phyloP scores from a whole-genome alignment of 2,113 vertebrate species.

The Tachysurus vachellii region DNA sequence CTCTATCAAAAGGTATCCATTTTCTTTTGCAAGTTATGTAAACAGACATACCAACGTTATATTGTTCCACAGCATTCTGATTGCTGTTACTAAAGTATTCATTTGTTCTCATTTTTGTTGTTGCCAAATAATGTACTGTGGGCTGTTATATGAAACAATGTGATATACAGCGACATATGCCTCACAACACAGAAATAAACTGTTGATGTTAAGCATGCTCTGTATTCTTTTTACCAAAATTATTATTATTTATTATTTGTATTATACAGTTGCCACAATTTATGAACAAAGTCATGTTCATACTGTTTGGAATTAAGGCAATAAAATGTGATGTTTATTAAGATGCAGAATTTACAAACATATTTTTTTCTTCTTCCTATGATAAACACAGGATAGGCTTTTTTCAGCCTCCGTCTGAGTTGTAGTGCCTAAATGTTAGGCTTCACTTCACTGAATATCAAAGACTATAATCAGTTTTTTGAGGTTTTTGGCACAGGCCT shows the following conservation, averaged over 20 bases:
- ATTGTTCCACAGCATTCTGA: neutral
- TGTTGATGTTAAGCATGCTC: neutral
- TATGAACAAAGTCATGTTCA: no score
- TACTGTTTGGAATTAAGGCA: neutral
- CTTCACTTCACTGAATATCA: neutral
- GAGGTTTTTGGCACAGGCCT: constrained; percentile 5
- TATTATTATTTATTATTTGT: neutral
- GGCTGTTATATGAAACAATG: neutral
- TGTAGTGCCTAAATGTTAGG: neutral
- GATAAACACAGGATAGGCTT: neutral
- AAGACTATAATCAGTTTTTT: constrained; percentile 11
- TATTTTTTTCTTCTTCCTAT: neutral
- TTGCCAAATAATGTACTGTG: neutral
- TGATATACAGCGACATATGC: neutral
- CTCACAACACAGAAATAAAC: neutral
- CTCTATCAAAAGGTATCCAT: constrained; percentile 82
- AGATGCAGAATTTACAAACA: neutral
- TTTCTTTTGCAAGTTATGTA: neutral
- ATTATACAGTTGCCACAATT: neutral
- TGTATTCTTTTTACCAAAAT: neutral
- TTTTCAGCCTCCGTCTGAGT: neutral
- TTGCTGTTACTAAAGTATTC: neutral
- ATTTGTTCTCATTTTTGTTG: neutral
- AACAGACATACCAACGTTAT: neutral
- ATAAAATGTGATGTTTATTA: neutral